A percentile compares a stretch with the other conserved stretches of the same genome.
phyloP scores from a whole-genome alignment of 2,797 vertebrate genomes.

The Channa striata region DNA sequence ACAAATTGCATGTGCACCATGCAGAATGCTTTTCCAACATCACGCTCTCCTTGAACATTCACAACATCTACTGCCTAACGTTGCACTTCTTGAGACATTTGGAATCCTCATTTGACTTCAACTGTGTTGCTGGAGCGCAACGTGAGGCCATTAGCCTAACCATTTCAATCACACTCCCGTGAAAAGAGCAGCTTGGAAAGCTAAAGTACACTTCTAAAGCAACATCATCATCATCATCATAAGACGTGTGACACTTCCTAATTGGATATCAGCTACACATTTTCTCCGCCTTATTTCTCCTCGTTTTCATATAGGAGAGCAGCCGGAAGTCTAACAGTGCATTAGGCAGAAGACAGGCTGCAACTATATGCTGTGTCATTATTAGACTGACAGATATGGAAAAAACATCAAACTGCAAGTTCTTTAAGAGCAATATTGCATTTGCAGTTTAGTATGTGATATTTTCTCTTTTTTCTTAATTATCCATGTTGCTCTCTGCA shows the following conservation, averaged over 20 bases:
- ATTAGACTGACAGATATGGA: no score
- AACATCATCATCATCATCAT: conserved; percentile 5
- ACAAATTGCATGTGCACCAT: not conserved
- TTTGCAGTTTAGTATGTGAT: no score
- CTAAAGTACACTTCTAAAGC: conserved; percentile 5
- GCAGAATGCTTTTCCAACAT: conserved; percentile 1
- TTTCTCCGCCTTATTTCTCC: not conserved
- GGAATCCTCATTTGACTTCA: not conserved
- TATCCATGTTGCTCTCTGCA: no score
- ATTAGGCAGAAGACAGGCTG: not conserved
- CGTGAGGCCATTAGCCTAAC: not conserved
- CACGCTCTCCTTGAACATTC: no score
- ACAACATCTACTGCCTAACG: not conserved
- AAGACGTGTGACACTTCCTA: conserved; percentile 9
- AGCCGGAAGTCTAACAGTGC: not conserved
- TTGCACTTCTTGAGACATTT: conserved; percentile 8
- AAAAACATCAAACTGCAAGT: no score
- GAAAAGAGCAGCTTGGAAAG: conserved; percentile 9
- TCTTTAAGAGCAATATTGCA: no score
- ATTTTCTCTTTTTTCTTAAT: no score
- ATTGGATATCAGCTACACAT: not conserved
- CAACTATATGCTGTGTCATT: not conserved
- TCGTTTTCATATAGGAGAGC: not conserved
- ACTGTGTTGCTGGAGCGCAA: conserved; percentile 11
- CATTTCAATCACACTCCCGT: not conserved